Base-by-base conservation (phyloP, 2,888 invertebrate species). In the Tryphoninae sp. region DNA sequence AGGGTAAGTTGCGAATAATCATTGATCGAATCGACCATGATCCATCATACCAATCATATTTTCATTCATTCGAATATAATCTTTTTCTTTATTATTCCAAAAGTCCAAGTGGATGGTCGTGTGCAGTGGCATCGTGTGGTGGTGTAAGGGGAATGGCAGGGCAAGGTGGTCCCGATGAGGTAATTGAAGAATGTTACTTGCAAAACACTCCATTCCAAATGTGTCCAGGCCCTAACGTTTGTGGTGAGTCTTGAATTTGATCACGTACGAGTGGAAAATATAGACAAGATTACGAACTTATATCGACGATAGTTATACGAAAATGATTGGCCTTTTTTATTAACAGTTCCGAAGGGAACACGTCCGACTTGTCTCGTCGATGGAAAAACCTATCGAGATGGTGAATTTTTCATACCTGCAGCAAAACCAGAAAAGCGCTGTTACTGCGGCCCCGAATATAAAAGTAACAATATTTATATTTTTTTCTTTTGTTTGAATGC, bases 311-410 rank as follows among this genome's bases (percentile, higher is more conserved):
- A 26, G 26, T 2, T 26, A 26, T 3, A 33, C 7, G 2, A 3
- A 53, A 65, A 11, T 11, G 6, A 11, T 59, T 0, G n/a, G 2
- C 6, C 1, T 42, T 51, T 59, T 33, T 78, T n/a, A 26, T 76
- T 65, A 53, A 80, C 26, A 90, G 89, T 81, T n/a, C 33, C 86
- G 3, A 83, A 83, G 2, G 72, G 65, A 0, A 83, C 86, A 0
- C 76, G 72, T 68, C 58, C 86, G 2, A 86, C 68, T 0, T 90
- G 90, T 42, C 62, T 73, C n/a, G 89, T 90, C 13, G 83, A 88
- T 7, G 90, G 88, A 1, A 83, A 84, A 78, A 82, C 74, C 9
- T 89, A 89, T 59, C 51, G 16, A 0, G 89, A 87, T 0, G 90
- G 89, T 1, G 81, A 90, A 6, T 16, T 13, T 3, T 90, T 90